Base-by-base conservation (phyloP, 2,113 vertebrate species). In the Gnathochromis pfefferi region DNA sequence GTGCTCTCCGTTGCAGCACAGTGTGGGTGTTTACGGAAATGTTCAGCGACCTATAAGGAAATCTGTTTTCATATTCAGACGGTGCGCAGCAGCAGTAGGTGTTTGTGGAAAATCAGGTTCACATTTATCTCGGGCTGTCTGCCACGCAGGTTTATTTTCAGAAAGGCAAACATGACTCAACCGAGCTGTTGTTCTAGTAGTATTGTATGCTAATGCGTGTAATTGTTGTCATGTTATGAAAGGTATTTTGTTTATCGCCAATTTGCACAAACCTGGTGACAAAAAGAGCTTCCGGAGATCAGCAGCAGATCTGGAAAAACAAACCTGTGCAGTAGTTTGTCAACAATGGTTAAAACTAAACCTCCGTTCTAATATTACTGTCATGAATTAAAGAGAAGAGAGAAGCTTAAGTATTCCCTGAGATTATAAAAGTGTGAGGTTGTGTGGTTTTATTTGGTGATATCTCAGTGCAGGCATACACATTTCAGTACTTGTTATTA, bases 71-170 rank as follows among this genome's bases (percentile, higher is more conserved):
- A 40, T 40, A 40, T 40, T 14, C 33, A 38, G 63, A 38, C 33
- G 4, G 33, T 8, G 33, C 3, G 2, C 19, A 0, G 63, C 63
- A 68, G 63, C 63, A 21, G 33, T 68, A 0, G 19, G 7, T 40
- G 63, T 68, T 68, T 21, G 19, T 68, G 63, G 63, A 68, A 68
- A 68, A 68, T 68, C 63, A 5, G 63, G 87, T 92, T 89, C 35
- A 51, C 58, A 7, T 91, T 80, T 87, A 42, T 65, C 16, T 83
- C 40, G 81, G 65, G 75, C 45, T 82, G 49, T 10, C 23, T 45
- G 78, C 78, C 58, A 68, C 19, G 0, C 6, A 33, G 8, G 28
- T 51, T 26, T 88, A 1, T 84, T 88, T 68, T 81, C 9, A 60
- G 80, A 65, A 7, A 45, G 12, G 2, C 78, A 51, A 49, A 19